Percentiles rank a stretch among this genome's conserved stretches.
Conservation (phyloP, 2,113 vertebrate genomes). For the Scomber colias region DNA sequence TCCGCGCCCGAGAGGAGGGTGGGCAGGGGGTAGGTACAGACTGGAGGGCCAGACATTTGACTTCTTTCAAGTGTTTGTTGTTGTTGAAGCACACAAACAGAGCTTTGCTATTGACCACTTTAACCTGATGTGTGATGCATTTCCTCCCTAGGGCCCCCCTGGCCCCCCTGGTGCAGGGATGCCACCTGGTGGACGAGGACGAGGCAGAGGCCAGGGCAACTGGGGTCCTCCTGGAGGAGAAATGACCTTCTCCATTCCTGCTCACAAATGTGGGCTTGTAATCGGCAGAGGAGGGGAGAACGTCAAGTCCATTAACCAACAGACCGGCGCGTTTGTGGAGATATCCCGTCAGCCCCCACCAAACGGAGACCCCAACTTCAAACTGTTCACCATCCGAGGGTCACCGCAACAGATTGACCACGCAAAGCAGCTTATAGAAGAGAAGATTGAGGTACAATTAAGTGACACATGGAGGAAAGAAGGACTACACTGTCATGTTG, state of each 20-base stretch:
- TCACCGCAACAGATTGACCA: conserved; percentile 94
- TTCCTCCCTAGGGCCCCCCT: conserved; percentile 84
- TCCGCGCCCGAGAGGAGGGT: conserved; percentile 85
- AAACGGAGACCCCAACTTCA: conserved; percentile 94
- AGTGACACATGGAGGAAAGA: background rate
- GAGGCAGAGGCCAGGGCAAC: conserved; percentile 89
- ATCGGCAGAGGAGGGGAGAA: conserved; percentile 94
- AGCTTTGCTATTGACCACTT: background rate
- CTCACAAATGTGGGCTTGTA: conserved; percentile 95
- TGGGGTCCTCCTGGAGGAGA: conserved; percentile 93
- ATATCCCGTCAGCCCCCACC: conserved; percentile 92
- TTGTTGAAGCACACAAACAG: background rate
- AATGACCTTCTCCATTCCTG: conserved; percentile 94
- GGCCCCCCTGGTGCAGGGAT: conserved; percentile 89
- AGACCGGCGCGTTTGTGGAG: conserved; percentile 94
- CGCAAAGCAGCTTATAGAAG: conserved; percentile 95
- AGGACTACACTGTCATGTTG: background rate
- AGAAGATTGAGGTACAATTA: conserved; percentile 91
- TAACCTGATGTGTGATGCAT: background rate
- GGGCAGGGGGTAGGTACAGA: conserved; percentile 76
- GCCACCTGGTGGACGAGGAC: conserved; percentile 89
- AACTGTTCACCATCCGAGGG: conserved; percentile 92
- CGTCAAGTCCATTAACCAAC: conserved; percentile 95
- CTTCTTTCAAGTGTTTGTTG: background rate
- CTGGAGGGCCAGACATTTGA: background rate